Evolutionary conservation across 2,888 invertebrate species (phyloP).

Genomic region (Hypena proboscidalis): DNA sequence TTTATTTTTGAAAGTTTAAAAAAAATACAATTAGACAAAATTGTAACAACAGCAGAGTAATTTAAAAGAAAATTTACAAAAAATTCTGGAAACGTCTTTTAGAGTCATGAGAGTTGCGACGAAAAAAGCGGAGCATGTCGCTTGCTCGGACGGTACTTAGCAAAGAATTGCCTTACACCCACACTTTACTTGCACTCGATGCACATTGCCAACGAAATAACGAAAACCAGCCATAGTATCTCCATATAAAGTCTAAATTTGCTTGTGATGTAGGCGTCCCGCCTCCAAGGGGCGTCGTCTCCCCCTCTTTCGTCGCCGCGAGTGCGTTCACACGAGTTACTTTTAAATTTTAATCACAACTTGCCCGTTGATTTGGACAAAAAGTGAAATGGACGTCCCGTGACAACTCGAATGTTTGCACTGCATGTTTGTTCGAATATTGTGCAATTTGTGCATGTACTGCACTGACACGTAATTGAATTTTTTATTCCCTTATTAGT

Average conservation of each 20-base stretch:
- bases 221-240: slow-evolving; percentile 35
- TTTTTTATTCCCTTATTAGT: slow-evolving; percentile 37
- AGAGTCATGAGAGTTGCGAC: slow-evolving; percentile 39
- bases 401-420: slow-evolving; percentile 60
- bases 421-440: too few species aligned
- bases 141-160: slow-evolving; percentile 76
- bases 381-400: slow-evolving; percentile 66
- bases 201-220: slow-evolving; percentile 47
- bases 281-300: slow-evolving; percentile 80
- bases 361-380: slow-evolving; percentile 73
- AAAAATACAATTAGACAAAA: too few species aligned
- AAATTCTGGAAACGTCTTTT: slow-evolving; percentile 11
- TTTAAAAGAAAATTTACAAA: background rate
- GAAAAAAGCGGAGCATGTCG: slow-evolving; percentile 66
- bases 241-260: slow-evolving; percentile 46
- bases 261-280: slow-evolving; percentile 56
- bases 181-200: slow-evolving; percentile 72
- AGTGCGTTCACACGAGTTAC: slow-evolving; percentile 78
- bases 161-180: slow-evolving; percentile 70
- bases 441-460: slow-evolving; percentile 37
- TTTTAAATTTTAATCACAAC: slow-evolving; percentile 83
- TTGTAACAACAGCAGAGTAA: background rate
- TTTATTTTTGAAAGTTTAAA: too few species aligned
- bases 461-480: slow-evolving; percentile 40
- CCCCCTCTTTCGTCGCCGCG: slow-evolving; percentile 70